Evolutionary conservation across 2,888 invertebrate genomes (phyloP), one percentile per base, ranked within the genome.

Genomic region (Amphipyra tragopoginis): DNA sequence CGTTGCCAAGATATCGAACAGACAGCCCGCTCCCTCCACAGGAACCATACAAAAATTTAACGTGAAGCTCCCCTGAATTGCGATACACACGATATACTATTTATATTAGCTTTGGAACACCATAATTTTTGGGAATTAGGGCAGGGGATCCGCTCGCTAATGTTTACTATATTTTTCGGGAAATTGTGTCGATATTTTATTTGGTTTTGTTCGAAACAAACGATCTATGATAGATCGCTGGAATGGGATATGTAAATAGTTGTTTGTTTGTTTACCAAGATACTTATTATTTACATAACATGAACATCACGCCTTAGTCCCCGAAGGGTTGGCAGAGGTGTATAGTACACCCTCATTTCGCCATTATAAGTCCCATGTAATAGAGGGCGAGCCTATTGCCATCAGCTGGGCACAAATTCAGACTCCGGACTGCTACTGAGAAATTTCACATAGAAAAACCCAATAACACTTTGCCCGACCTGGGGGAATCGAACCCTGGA

Each of bases 1-100:
- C 84, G 93, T 93, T 92, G 92, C 93, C 88, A 88, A 82, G 90
- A 80, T 87, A 90, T 90, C 91, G 91, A 91, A 89, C 86, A 90
- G 86, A 91, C 91, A 90, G 86, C 55, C 79, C 51, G 73, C 65
- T 57, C 71, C 77, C 72, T 73, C 42, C 40, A 15, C 54, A 59
- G 66, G 62, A 70, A 50, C 40, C 55, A 64, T 61, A 73, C 69
- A 72, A 65, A 65, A 73, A 48, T 67, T 45, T 1, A 33, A 50
- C 48, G 44, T 14, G 42, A 56, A 43, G 40, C 61, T 70, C 51
- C 66, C 65, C 65, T 50, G 40, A 63, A 57, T 50, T 53, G 39
- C 50, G 14, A 55, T 58, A 60, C 59, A 63, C 62, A 76, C 62
- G 62, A 63, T 58, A 63, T 58, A 42, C 44, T 49, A 59, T 60